A percentile compares a stretch with the other conserved stretches of the same genome.
Evolutionary conservation across 2,888 invertebrate genomes (phyloP).

Genomic region (Eupithecia pulchellata): DNA sequence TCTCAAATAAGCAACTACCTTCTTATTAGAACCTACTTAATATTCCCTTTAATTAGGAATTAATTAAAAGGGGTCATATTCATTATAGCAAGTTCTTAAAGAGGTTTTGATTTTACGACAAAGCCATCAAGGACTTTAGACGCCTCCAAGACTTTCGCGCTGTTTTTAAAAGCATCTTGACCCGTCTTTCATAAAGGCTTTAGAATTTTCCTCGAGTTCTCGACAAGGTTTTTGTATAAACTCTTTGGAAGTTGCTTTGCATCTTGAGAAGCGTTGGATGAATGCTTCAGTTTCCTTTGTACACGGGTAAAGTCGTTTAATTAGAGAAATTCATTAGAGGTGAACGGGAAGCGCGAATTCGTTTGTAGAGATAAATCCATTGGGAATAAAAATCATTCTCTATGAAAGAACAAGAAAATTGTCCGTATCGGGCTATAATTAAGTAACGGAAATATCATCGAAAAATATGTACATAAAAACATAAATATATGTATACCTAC

Average conservation of each 20-base stretch:
- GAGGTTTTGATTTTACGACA: not conserved
- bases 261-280: not conserved
- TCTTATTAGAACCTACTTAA: not conserved
- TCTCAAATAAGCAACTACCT: not conserved
- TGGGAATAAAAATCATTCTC: too few species aligned
- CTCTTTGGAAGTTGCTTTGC: slow-evolving; percentile 13
- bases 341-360: not conserved
- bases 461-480: too few species aligned
- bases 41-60: not conserved
- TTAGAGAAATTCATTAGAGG: not conserved
- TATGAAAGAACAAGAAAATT: too few species aligned
- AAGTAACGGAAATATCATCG: too few species aligned
- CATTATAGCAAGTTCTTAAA: not conserved
- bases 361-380: not conserved
- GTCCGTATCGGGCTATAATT: too few species aligned
- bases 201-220: slow-evolving; percentile 14
- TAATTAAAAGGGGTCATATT: not conserved
- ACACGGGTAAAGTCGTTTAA: not conserved
- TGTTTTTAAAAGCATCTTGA: slow-evolving; percentile 25
- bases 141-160: slow-evolving; percentile 14
- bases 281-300: not conserved
- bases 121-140: slow-evolving; percentile 17
- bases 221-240: slow-evolving; percentile 18
- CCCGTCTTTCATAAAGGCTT: slow-evolving; percentile 19
- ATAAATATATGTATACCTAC: too few species aligned